Conservation (phyloP, 2,797 vertebrate species). For the Fistularia tabacaria region DNA sequence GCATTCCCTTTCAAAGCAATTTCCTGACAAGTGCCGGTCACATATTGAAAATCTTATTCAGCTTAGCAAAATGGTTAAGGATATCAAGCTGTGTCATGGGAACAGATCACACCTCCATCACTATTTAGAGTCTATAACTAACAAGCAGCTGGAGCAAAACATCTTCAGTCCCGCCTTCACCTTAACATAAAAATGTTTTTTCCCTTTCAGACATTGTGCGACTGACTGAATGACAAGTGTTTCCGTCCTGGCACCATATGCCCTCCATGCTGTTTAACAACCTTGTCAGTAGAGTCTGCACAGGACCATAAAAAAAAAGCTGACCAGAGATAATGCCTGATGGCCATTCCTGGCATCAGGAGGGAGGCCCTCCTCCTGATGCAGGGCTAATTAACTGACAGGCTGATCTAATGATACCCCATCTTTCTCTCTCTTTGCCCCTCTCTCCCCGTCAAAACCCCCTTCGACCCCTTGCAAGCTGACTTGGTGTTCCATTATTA, state of each 20-base stretch:
- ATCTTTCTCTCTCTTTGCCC: slow-evolving; percentile 65
- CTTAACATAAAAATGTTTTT: slow-evolving; percentile 53
- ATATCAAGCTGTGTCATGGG: background rate
- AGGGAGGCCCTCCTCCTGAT: slow-evolving; percentile 65
- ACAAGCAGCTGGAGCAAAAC: slow-evolving; percentile 60
- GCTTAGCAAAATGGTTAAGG: too few species aligned
- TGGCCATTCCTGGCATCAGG: slow-evolving; percentile 69
- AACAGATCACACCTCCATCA: slow-evolving; percentile 21
- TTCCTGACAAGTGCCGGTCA: too few species aligned
- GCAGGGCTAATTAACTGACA: slow-evolving; percentile 75
- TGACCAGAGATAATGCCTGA: slow-evolving; percentile 66
- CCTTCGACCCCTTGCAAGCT: slow-evolving; percentile 39
- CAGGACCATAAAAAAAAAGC: slow-evolving; percentile 71
- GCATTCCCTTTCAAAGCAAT: too few species aligned
- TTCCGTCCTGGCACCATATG: slow-evolving; percentile 67
- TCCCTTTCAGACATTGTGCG: slow-evolving; percentile 49
- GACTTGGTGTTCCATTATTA: slow-evolving; percentile 86
- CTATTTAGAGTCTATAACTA: slow-evolving; percentile 44
- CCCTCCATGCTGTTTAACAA: slow-evolving; percentile 71
- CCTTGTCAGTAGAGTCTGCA: slow-evolving; percentile 62
- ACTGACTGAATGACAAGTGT: slow-evolving; percentile 56
- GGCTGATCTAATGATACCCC: slow-evolving; percentile 76
- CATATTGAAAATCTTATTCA: too few species aligned
- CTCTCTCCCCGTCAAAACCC: slow-evolving; percentile 49
- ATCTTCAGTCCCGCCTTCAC: slow-evolving; percentile 27